Base-by-base conservation (phyloP, 2,113 vertebrate genomes). In the Lota lota region DNA sequence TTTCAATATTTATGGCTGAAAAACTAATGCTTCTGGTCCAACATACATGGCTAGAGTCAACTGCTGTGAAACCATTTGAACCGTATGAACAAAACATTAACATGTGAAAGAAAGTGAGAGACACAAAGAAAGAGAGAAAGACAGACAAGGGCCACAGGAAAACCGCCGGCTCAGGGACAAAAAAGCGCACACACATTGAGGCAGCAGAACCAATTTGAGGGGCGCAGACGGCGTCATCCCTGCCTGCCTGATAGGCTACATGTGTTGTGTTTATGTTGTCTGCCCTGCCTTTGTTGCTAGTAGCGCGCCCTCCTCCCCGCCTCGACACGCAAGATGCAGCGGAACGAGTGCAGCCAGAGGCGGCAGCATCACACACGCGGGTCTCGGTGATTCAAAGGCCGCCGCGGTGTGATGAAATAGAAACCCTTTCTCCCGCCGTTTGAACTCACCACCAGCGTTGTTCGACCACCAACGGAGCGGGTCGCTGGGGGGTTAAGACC, bases 341-440 rank as follows among this genome's bases (percentile, higher is more conserved):
- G 79, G 82, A 57, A 47, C 47, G 74, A 72, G 74, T 19, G 80
- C 64, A 74, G 83, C 89, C 85, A 82, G 79, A 69, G 88, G 85
- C 91, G 91, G 92, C 80, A 76, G 82, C 72, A 68, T 67, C 64
- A 53, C 76, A 69, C 87, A 91, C 86, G 80, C 88, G 17, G 84
- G 80, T 22, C 84, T 69, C 91, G 89, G 84, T 86, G 91, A 89
- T 90, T 74, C 80, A 63, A 77, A 92, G 83, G 86, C 88, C 89
- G 87, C 83, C 75, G 54, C 50, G 70, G 67, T 68, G 85, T 72
- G 82, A 61, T 85, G 81, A 90, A 79, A 73, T 78, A 76, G 69
- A 84, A 80, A 81, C 59, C 85, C 76, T 85, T 70, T 36, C 71
- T 65, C 78, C 75, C 66, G 58, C 76, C 66, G 65, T 66, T 75